Evolutionary conservation across 2,888 invertebrate genomes (phyloP).

Genomic region (Drosophila anomalata): DNA sequence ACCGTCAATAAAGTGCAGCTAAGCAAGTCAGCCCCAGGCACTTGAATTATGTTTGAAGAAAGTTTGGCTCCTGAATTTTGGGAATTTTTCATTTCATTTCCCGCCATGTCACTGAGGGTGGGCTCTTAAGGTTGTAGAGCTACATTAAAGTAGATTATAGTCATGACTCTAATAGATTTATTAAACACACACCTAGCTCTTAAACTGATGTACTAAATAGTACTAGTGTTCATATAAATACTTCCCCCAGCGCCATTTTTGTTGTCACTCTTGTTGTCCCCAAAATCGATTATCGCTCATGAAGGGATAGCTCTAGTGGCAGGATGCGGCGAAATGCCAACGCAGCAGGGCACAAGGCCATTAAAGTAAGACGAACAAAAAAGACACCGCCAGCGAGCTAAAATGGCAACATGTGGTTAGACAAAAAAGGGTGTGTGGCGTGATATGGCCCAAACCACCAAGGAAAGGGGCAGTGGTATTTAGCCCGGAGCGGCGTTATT

Average conservation of each 20-base stretch:
- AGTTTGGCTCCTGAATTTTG: conserved; percentile 15
- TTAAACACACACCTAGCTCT: background rate
- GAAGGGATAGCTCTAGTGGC: conserved; percentile 25
- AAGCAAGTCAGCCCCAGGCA: background rate
- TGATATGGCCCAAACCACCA: background rate
- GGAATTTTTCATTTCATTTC: conserved; percentile 12
- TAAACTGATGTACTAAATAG: no score
- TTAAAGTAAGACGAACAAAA: conserved; percentile 31
- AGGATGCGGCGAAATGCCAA: background rate
- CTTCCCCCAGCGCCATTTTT: background rate
- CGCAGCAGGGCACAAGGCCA: conserved; percentile 9
- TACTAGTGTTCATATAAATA: background rate
- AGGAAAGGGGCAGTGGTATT: conserved; percentile 16
- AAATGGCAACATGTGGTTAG: conserved; percentile 48
- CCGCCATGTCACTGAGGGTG: conserved; percentile 8
- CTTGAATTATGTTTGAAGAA: conserved; percentile 6
- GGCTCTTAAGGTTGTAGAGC: background rate
- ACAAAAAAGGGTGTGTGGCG: background rate
- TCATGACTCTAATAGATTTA: background rate
- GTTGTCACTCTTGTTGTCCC: conserved; percentile 46
- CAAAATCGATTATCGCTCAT: conserved; percentile 63
- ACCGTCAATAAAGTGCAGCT: conserved; percentile 28
- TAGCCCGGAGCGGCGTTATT: conserved; percentile 15
- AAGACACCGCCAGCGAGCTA: conserved; percentile 19
- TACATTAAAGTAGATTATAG: background rate